Conservation (phyloP, 2,888 invertebrate genomes). For the Eupithecia inturbata region DNA sequence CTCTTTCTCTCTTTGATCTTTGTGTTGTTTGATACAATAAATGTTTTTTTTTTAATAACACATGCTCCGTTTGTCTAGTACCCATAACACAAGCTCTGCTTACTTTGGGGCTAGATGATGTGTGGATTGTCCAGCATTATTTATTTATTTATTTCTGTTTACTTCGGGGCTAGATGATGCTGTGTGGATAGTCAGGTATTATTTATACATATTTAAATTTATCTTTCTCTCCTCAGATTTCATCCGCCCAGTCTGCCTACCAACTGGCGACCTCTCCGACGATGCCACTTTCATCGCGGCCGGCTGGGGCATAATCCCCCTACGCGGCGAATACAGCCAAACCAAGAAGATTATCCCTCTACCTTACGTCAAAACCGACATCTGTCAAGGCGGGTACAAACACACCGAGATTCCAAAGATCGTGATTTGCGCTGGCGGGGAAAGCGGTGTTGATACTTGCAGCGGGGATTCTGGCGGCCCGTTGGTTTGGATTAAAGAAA, state of each 20-base stretch:
- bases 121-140: no score
- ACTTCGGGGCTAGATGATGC: no score
- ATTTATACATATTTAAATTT: background rate
- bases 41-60: no score
- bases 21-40: no score
- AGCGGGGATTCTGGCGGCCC: conserved; percentile 70
- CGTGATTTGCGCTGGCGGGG: conserved; percentile 65
- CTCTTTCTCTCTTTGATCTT: no score
- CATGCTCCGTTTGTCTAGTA: no score
- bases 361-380: conserved; percentile 50
- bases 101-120: no score
- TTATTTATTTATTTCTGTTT: no score
- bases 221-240: conserved; percentile 57
- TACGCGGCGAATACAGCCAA: conserved; percentile 49
- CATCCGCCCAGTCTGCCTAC: conserved; percentile 66
- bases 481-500: conserved; percentile 50
- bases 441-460: conserved; percentile 60
- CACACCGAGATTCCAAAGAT: conserved; percentile 48
- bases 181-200: background rate
- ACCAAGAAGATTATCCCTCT: conserved; percentile 60
- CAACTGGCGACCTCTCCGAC: conserved; percentile 44
- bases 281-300: conserved; percentile 52
- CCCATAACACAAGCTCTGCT: no score
- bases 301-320: conserved; percentile 62
- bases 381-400: conserved; percentile 52